These are phyloP conservation scores for Epistrophe grossulariae DNA, from an alignment of 2,888 invertebrate genomes.

Conservation along the genomic window DNA sequence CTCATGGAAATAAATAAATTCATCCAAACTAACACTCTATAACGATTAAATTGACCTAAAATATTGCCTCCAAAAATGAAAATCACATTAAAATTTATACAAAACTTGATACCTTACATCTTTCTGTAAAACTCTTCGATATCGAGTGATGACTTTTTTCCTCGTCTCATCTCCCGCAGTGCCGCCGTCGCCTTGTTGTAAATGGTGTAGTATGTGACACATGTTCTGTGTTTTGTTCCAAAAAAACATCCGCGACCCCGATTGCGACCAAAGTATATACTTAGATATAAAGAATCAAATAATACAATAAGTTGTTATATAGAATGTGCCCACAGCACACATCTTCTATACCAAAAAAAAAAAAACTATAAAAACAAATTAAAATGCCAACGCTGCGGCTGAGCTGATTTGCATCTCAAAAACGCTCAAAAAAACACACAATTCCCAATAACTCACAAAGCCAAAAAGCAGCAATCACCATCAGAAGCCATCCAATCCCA, in stretches of 20 bases:
- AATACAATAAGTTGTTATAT: slow-evolving; percentile 53
- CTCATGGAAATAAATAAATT: slow-evolving; percentile 49
- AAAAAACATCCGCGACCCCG: slow-evolving; percentile 25
- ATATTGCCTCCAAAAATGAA: slow-evolving; percentile 74
- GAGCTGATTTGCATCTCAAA: slow-evolving; percentile 72
- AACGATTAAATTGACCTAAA: slow-evolving; percentile 74
- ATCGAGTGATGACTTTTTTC: slow-evolving; percentile 16
- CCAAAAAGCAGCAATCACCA: slow-evolving; percentile 28
- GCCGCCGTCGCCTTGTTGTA: background rate
- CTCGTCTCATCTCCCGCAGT: background rate
- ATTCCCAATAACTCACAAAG: slow-evolving; percentile 69
- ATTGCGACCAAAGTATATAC: slow-evolving; percentile 21
- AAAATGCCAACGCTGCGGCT: slow-evolving; percentile 67
- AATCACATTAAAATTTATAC: slow-evolving; percentile 62
- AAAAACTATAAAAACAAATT: slow-evolving; percentile 66
- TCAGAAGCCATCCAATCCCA: slow-evolving; percentile 65
- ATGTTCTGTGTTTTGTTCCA: slow-evolving; percentile 63
- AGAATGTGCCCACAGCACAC: slow-evolving; percentile 44
- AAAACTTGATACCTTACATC: slow-evolving; percentile 70
- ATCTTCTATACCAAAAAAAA: background rate
- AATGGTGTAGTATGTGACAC: slow-evolving; percentile 42
- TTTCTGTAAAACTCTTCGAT: slow-evolving; percentile 49
- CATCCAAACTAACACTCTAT: slow-evolving; percentile 55
- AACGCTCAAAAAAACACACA: slow-evolving; percentile 62
- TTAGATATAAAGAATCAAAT: slow-evolving; percentile 43